Conservation (phyloP, 2,888 invertebrate species). For the Heterodera filipjevi region DNA sequence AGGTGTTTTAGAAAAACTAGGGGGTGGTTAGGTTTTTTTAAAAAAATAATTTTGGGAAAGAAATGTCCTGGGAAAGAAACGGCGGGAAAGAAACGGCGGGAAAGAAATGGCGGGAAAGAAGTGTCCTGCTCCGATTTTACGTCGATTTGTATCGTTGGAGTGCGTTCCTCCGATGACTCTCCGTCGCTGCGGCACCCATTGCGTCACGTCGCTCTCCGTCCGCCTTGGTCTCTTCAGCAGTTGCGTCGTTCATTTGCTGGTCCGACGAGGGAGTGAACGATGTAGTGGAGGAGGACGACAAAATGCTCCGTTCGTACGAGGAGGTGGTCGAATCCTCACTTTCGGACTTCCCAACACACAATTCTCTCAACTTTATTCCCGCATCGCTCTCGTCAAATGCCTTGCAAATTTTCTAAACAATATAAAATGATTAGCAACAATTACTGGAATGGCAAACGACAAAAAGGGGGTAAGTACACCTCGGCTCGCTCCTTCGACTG, state of each 20-base stretch:
- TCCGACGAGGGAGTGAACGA: not conserved
- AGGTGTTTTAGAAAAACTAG: too few relatives aligned
- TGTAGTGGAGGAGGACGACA: constrained; percentile 1
- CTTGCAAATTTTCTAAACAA: constrained; percentile 53
- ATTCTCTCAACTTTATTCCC: constrained; percentile 30
- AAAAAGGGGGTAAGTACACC: too few relatives aligned
- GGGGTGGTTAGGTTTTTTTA: too few relatives aligned
- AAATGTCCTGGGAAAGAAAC: too few relatives aligned
- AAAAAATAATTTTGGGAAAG: too few relatives aligned
- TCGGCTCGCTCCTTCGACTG: constrained; percentile 20
- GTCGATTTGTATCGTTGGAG: constrained; percentile 47
- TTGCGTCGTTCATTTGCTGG: not conserved
- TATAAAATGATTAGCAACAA: too few relatives aligned
- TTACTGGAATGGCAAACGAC: too few relatives aligned
- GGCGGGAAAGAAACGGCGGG: too few relatives aligned
- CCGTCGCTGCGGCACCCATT: not conserved
- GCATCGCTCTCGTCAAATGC: constrained; percentile 37
- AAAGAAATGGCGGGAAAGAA: constrained; percentile 64
- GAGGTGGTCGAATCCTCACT: not conserved
- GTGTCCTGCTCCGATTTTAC: constrained; percentile 24
- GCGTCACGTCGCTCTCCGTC: not conserved
- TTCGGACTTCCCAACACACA: constrained; percentile 2
- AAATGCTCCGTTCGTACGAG: constrained; percentile 5
- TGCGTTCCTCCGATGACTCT: constrained; percentile 24
- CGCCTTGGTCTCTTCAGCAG: not conserved